Base-by-base conservation (phyloP, 2,797 vertebrate species). In the Lemur catta region DNA sequence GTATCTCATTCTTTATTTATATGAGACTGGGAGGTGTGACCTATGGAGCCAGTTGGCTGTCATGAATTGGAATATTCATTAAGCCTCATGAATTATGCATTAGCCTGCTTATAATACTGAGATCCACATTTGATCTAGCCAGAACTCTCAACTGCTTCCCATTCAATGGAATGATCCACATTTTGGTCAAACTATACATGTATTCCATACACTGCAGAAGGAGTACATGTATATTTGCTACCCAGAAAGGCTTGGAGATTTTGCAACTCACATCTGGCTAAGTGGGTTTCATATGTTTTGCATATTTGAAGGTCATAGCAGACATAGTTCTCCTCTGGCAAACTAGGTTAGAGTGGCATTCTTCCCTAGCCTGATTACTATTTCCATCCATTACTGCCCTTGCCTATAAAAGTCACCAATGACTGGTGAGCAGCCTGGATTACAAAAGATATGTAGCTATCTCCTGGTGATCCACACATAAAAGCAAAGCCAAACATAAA, bases 1-100 rank as follows among this genome's bases (percentile, higher is more conserved):
- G 97, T 98, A 97, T 98, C 98, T 99, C 98, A 98, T 99, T 98
- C 98, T 98, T 98, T 98, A 98, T 98, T 99, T 98, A 98, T 98
- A 98, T 98, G 98, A 98, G 98, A 98, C 98, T 93, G 95, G 98
- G 98, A 98, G 98, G 98, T 98, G 98, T 98, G 98, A 98, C 98
- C 98, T 99, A 98, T 97, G 96, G 98, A 99, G 98, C 98, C 98
- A 98, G 98, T 98, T 98, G 98, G 98, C 98, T 99, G 98, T 98
- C 98, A 98, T 98, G 98, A 99, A 98, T 98, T 98, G 98, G 98
- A 99, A 98, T 99, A 99, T 99, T 99, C 98, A 99, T 99, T 99
- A 98, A 98, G 98, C 94, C 96, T 98, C 97, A 98, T 99, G 98
- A 99, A 99, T 99, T 98, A 99, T 99, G 98, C 98, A 99, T 99